Base-by-base conservation (phyloP, 2,113 vertebrate genomes). In the Nerophis lumbriciformis region DNA sequence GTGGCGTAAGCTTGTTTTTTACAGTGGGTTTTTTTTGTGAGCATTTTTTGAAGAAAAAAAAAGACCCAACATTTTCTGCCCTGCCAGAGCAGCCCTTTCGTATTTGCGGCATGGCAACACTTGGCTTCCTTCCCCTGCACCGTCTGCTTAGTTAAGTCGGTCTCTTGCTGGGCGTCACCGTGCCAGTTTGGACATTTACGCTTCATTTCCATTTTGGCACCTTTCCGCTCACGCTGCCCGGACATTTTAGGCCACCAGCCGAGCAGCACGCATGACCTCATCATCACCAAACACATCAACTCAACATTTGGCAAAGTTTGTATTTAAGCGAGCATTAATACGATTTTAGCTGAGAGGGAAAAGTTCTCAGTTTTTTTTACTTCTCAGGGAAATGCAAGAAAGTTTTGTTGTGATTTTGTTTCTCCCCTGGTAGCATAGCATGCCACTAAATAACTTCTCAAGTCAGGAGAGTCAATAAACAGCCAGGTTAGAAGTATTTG, bases 151-250 rank as follows among this genome's bases (percentile, higher is more conserved):
- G 38, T 44, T 16, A 16, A 55, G 15, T 15, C 38, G 6, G 52
- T 12, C 52, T 37, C 52, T 14, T 57, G 54, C 38, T 57, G 54
- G 54, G 54, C 42, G n/a, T 39, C 54, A 42, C 38, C 6, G 54
- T 38, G 38, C n/a, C 54, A 12, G 38, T 44, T 57, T 57, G 54
- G 54, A 42, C 54, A 57, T 57, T 57, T 57, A 37, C 54, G 42
- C 54, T 57, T 44, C 38, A 57, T 57, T 57, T 57, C 54, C 52
- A 38, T 57, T 38, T 57, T 57, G 54, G 54, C 54, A 57, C 54
- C 38, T 57, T 28, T 57, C 54, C 38, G 8, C 38, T 16, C 38
- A 42, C 19, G 9, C 54, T 57, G 54, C 38, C 2, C 12, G 38
- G n/a, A 57, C 54, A 16, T 57, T 42, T 57, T 5, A 57, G 54